Conservation (phyloP, 2,888 invertebrate genomes). For the Melanchra persicariae region DNA sequence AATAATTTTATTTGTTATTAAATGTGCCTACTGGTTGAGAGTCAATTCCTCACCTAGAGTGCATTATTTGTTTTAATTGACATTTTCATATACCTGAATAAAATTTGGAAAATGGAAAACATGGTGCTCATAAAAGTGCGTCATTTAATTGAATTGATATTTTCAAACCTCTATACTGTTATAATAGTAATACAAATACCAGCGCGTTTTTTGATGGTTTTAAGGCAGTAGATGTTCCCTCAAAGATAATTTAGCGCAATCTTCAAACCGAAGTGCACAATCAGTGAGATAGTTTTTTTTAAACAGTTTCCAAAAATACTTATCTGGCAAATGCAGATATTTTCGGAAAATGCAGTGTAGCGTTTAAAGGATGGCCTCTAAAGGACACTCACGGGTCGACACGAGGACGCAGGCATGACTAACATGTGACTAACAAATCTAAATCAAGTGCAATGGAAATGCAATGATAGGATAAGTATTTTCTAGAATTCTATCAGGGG, state of each 20-base stretch:
- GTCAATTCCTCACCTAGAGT: conserved; percentile 20
- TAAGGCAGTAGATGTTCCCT: not conserved
- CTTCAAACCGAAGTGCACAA: not conserved
- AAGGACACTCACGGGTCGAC: not conserved
- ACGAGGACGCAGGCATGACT: conserved; percentile 4
- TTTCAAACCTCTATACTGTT: not conserved
- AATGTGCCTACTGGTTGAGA: conserved; percentile 4
- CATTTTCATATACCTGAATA: not conserved
- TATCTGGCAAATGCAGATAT: no score
- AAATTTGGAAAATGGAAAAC: conserved; percentile 2
- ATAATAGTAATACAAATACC: not conserved
- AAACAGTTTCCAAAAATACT: no score
- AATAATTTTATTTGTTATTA: conserved; percentile 4
- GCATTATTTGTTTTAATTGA: not conserved
- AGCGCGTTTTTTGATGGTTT: not conserved
- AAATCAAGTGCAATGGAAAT: conserved; percentile 27
- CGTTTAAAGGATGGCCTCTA: no score
- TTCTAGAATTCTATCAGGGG: conserved; percentile 44
- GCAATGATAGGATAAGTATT: conserved; percentile 27
- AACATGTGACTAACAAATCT: conserved; percentile 30
- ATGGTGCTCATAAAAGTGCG: not conserved
- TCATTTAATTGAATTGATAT: not conserved
- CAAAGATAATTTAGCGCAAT: not conserved
- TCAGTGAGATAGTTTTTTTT: not conserved
- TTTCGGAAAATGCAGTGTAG: no score